Evolutionary conservation across 1,140 invertebrate genomes (phyloP).

Genomic region (Heliconius hewitsoni): DNA sequence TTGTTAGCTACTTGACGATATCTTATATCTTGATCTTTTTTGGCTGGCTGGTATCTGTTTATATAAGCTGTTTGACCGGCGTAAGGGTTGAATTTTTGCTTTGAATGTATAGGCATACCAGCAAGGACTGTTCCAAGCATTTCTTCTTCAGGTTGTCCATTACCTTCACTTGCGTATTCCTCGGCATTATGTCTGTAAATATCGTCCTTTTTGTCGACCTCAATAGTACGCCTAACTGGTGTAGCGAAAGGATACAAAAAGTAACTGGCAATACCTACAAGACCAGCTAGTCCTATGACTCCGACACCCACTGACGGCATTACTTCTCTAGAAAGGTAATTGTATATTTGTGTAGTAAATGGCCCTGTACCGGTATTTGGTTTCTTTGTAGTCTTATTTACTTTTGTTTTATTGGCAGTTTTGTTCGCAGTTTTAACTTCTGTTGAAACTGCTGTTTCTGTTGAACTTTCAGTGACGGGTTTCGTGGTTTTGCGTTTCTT

Average conservation of each 20-base stretch:
- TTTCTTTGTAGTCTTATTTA: constrained; percentile 61
- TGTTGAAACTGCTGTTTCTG: constrained; percentile 72
- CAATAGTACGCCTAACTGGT: constrained; percentile 85
- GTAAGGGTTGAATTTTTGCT: constrained; percentile 76
- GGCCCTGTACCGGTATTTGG: constrained; percentile 80
- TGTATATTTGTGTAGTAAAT: constrained; percentile 88
- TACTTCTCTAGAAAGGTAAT: constrained; percentile 88
- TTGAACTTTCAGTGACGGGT: constrained; percentile 80
- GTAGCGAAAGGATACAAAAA: constrained; percentile 88
- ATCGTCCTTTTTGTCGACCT: constrained; percentile 83
- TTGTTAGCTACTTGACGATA: constrained; percentile 71
- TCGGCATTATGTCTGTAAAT: constrained; percentile 85
- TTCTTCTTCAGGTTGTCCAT: constrained; percentile 87
- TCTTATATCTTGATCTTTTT: constrained; percentile 76
- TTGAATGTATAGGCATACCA: constrained; percentile 84
- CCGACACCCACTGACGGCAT: constrained; percentile 90
- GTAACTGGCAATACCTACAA: constrained; percentile 87
- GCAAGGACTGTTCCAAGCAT: constrained; percentile 87
- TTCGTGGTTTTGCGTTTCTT: constrained; percentile 72
- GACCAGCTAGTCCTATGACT: constrained; percentile 86
- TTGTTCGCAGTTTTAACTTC: constrained; percentile 67
- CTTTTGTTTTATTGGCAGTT: constrained; percentile 45
- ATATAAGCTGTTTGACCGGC: constrained; percentile 67
- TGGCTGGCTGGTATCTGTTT: constrained; percentile 65
- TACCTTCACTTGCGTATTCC: constrained; percentile 83